phyloP scores from a whole-genome alignment of 1,140 invertebrate genomes.

The Drosophila ogumai region DNA sequence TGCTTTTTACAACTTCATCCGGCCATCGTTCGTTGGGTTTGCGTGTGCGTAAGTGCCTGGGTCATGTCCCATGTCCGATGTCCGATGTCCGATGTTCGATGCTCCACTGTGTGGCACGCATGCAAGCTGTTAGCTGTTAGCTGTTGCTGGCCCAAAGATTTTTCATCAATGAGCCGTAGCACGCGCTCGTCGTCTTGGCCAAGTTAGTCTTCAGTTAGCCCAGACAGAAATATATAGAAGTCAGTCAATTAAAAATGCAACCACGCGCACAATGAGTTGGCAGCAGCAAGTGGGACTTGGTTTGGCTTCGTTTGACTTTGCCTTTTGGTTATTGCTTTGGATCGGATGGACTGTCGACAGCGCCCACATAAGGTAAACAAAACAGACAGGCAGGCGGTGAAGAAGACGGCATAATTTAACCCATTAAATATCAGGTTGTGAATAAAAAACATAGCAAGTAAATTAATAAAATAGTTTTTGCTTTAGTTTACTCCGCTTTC shows the following conservation, averaged over 20 bases:
- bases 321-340: conserved; percentile 36
- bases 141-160: conserved; percentile 39
- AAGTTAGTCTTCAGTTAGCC: conserved; percentile 22
- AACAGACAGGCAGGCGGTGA: conserved; percentile 42
- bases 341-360: conserved; percentile 33
- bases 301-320: conserved; percentile 47
- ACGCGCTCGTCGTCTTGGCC: conserved; percentile 60
- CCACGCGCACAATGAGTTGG: conserved; percentile 76
- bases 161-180: conserved; percentile 77
- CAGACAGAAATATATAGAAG: conserved; percentile 24
- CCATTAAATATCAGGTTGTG: background rate
- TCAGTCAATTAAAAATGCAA: conserved; percentile 82
- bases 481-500: background rate
- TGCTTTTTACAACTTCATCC: conserved; percentile 44
- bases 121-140: conserved; percentile 12
- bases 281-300: conserved; percentile 46
- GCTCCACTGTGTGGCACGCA: conserved; percentile 57
- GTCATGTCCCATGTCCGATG: conserved; percentile 25
- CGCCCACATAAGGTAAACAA: conserved; percentile 45
- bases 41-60: conserved; percentile 49
- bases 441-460: background rate
- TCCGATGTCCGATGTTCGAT: conserved; percentile 26
- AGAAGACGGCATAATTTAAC: conserved; percentile 55
- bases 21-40: conserved; percentile 43
- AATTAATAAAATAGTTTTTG: background rate